phyloP scores from a whole-genome alignment of 2,113 vertebrate genomes.

The Austrofundulus limnaeus region DNA sequence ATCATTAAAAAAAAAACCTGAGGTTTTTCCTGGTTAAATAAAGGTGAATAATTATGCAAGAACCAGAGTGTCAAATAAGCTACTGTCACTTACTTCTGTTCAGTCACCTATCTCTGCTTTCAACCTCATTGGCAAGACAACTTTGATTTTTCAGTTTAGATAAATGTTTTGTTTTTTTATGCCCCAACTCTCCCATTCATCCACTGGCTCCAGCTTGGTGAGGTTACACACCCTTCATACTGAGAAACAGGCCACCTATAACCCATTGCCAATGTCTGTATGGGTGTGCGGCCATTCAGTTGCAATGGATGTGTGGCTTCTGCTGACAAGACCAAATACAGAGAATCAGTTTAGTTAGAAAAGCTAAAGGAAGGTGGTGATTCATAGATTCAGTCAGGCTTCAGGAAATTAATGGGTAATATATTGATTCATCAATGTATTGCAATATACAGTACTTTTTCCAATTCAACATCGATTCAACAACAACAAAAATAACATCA shows the following conservation, averaged over 20 bases:
- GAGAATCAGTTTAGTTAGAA: background rate
- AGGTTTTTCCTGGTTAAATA: too few relatives aligned
- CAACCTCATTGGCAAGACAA: background rate
- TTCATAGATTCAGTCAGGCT: slow-evolving; percentile 25
- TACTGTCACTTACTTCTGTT: background rate
- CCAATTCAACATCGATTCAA: too few relatives aligned
- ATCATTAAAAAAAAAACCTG: too few relatives aligned
- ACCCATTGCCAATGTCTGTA: slow-evolving; percentile 30
- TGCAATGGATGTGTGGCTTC: slow-evolving; percentile 15
- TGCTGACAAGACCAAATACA: slow-evolving; percentile 12
- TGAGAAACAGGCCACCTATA: background rate
- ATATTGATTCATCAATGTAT: too few relatives aligned
- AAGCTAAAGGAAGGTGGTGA: background rate
- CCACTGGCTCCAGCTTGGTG: slow-evolving; percentile 1
- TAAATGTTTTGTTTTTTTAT: slow-evolving; percentile 37
- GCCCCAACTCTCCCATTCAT: slow-evolving; percentile 19
- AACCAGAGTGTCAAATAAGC: background rate
- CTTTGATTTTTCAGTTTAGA: slow-evolving; percentile 18
- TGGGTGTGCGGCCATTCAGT: slow-evolving; percentile 9
- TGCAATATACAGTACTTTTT: too few relatives aligned
- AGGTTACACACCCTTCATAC: slow-evolving; percentile 26
- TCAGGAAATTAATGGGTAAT: slow-evolving; percentile 30
- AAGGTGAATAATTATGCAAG: too few relatives aligned
- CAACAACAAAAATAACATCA: too few relatives aligned
- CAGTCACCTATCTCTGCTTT: background rate